phyloP scores from a whole-genome alignment of 2,797 vertebrate species.

The Onychomys arenicola region DNA sequence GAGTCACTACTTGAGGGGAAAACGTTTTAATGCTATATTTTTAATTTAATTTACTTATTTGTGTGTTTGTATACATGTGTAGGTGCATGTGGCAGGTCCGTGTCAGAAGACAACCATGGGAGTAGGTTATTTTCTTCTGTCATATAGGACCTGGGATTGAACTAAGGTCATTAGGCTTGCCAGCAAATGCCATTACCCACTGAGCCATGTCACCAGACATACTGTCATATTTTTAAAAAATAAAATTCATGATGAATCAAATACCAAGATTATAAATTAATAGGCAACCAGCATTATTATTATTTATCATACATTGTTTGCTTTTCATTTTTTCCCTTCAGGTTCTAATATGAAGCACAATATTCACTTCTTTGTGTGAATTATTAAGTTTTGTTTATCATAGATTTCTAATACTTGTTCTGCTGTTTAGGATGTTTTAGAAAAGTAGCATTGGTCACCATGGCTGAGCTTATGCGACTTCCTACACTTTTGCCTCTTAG shows the following conservation, averaged over 20 bases:
- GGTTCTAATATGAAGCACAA: neutral
- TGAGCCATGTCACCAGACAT: neutral
- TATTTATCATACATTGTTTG: neutral
- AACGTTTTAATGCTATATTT: neutral
- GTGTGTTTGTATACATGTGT: neutral
- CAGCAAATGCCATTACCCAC: neutral
- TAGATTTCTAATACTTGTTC: neutral
- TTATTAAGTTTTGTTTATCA: neutral
- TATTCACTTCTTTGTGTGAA: neutral
- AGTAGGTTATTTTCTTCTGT: neutral
- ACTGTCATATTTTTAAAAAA: neutral
- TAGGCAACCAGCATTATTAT: neutral
- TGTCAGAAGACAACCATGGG: neutral
- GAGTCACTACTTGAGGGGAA: neutral
- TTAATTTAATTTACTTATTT: neutral
- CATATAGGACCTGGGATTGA: neutral
- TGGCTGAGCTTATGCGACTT: neutral
- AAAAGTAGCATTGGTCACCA: neutral
- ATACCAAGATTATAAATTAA: neutral
- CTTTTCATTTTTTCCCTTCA: neutral
- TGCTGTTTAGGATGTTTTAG: neutral
- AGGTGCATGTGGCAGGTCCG: neutral
- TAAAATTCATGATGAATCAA: neutral
- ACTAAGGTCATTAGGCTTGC: neutral
- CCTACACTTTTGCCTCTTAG: neutral